Evolutionary conservation across 2,888 invertebrate species (phyloP).

Genomic region (Strigamia crassipes): DNA sequence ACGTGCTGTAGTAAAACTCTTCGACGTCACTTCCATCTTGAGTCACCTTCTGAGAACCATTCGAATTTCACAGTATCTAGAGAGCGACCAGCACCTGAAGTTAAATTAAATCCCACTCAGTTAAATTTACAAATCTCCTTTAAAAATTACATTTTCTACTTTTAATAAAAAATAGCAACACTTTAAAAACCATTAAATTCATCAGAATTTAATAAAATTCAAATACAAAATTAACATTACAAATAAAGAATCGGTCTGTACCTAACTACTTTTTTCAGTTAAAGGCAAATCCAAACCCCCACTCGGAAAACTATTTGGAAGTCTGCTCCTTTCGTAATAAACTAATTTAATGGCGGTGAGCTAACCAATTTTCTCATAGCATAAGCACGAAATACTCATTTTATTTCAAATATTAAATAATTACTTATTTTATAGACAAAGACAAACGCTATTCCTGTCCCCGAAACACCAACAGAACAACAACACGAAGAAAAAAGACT

Average conservation of each 20-base stretch:
- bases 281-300: background rate
- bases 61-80: no score
- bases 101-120: no score
- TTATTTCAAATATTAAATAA: background rate
- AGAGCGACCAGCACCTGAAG: no score
- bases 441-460: background rate
- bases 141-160: no score
- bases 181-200: no score
- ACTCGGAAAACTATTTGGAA: background rate
- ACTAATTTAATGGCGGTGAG: background rate
- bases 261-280: background rate
- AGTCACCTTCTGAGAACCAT: no score
- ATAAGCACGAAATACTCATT: background rate
- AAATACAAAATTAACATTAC: background rate
- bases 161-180: no score
- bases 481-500: slow-evolving; percentile 68
- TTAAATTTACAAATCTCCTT: no score
- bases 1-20: no score
- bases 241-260: background rate
- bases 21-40: no score
- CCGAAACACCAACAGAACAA: background rate
- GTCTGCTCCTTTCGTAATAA: background rate
- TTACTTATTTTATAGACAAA: background rate
- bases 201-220: background rate
- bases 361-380: background rate